A percentile compares a stretch with the other conserved stretches of the same genome.
Conservation (phyloP, 2,797 vertebrate genomes). For the Anabacerthia variegaticeps region DNA sequence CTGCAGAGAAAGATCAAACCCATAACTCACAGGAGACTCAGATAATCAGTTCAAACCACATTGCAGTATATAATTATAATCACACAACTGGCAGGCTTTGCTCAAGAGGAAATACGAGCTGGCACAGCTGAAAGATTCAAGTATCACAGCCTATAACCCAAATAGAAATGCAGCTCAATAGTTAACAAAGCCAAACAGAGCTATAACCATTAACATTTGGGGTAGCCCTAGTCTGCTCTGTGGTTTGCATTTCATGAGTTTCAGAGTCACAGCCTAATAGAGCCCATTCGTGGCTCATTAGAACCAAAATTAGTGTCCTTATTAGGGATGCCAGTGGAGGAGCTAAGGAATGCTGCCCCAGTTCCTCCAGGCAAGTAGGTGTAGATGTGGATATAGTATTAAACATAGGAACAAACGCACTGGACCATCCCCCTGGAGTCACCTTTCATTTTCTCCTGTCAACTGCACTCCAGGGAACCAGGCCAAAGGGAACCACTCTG, state of each 20-base stretch:
- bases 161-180: neutral
- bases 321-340: neutral
- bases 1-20: slow-evolving; percentile 39
- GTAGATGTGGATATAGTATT: neutral
- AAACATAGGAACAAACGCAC: neutral
- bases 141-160: neutral
- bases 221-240: neutral
- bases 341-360: neutral
- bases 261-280: neutral
- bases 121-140: neutral
- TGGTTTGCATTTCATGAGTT: neutral
- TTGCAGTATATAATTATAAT: slow-evolving; percentile 48
- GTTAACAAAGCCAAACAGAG: slow-evolving; percentile 12
- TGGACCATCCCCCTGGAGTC: neutral
- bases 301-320: neutral
- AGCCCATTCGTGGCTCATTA: neutral
- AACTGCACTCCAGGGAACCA: neutral
- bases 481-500: neutral
- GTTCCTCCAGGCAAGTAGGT: neutral
- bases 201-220: neutral
- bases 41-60: slow-evolving; percentile 63
- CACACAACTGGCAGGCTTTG: slow-evolving; percentile 44
- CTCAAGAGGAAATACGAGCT: neutral
- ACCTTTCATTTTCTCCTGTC: neutral
- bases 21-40: slow-evolving; percentile 16